Percentiles rank a stretch among this genome's conserved stretches.
Conservation (phyloP, 2,888 invertebrate species). For the Drosophila formosana region DNA sequence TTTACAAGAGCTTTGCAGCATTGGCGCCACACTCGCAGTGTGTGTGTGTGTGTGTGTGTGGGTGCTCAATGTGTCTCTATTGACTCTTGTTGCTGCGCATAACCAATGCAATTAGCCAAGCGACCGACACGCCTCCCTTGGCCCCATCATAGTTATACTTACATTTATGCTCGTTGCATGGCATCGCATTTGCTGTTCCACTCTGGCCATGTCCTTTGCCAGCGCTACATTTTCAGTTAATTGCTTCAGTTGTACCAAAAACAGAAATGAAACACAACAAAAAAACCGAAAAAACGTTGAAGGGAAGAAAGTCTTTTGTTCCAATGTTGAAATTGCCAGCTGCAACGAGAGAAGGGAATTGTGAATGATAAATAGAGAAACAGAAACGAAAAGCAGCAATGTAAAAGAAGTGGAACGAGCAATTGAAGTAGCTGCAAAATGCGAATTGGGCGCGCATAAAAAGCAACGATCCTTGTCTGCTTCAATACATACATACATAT, state of each 20-base stretch:
- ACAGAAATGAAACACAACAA: conserved; percentile 32
- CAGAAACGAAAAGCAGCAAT: background rate
- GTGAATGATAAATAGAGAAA: conserved; percentile 18
- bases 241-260: conserved; percentile 67
- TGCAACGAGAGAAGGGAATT: conserved; percentile 48
- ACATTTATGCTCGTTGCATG: conserved; percentile 77
- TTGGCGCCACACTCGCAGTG: background rate
- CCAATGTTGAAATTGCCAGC: conserved; percentile 58
- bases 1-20: conserved; percentile 23
- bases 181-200: conserved; percentile 74
- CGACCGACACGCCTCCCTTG: conserved; percentile 34
- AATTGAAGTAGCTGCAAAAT: conserved; percentile 13
- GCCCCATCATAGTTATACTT: conserved; percentile 50
- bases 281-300: conserved; percentile 7
- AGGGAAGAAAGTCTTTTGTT: conserved; percentile 58
- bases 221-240: conserved; percentile 78
- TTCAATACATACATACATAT: too few relatives aligned
- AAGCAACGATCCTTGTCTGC: conserved; percentile 31
- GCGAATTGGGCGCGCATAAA: conserved; percentile 42
- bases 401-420: conserved; percentile 1
- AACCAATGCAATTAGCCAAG: conserved; percentile 67
- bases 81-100: conserved; percentile 55
- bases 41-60: conserved; percentile 4
- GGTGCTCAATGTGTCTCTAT: conserved; percentile 33
- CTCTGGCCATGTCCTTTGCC: conserved; percentile 76